Base-by-base conservation (phyloP, 2,888 invertebrate species). In the Chorisops tibialis region DNA sequence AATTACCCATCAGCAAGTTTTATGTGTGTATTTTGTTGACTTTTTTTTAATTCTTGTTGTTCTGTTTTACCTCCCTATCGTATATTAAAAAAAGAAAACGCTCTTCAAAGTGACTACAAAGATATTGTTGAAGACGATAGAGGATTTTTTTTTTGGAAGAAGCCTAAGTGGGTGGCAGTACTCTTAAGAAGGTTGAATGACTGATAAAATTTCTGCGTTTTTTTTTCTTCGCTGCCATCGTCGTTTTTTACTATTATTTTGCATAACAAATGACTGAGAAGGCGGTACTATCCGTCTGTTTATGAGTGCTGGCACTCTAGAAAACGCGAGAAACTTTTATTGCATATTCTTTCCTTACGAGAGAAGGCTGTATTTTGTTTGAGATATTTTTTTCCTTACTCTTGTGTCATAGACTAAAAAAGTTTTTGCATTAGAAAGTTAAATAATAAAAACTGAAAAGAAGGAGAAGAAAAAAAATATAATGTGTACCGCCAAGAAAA, bases 1-100 rank as follows among this genome's bases (percentile, higher is more conserved):
- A 59, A 59, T 59, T 43, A 59, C 59, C 59, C 59, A 45, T 59
- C 59, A 59, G 43, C 48, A n/a, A 48, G 18, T 48, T 59, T 59
- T 48, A 59, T 48, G 38, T 37, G 38, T 59, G 38, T 59, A 48
- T 37, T 59, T 47, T 48, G 35, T 59, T 21, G 45, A 45, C 43
- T 30, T 48, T 22, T 37, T 54, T 37, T 21, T 39, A 41, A 38
- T 38, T 12, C 16, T 51, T 51, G 16, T 48, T 48, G 45, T 48
- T 48, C n/a, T 14, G 19, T 22, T 48, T 22, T 48, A n/a, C 48
- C 48, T 18, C 18, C 48, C 9, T 11, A 19, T 5, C 45, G 18
- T 19, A 45, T 45, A 11, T 14, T 21, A 39, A 19, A 3, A 21
- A 11, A 45, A 11, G 45, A 45, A 45, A 45, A 22, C 22, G 7